phyloP scores from a whole-genome alignment of 2,113 vertebrate genomes.

The Dipodomys stephensi region DNA sequence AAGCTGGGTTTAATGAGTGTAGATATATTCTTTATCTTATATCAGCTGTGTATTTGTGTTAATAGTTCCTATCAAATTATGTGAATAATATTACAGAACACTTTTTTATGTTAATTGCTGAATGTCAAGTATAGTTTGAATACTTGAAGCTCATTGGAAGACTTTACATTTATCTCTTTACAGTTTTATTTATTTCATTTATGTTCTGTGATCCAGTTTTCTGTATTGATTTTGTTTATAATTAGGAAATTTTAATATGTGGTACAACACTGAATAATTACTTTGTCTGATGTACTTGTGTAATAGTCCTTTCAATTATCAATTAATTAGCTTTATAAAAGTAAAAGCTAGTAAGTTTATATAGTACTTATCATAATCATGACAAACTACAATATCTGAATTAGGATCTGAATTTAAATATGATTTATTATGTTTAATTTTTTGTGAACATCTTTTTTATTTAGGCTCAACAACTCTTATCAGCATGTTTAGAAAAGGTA shows the following conservation, averaged over 20 bases:
- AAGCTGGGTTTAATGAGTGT: neutral
- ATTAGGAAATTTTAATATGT: constrained; percentile 27
- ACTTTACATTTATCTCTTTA: constrained; percentile 27
- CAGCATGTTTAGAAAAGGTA: constrained; percentile 97
- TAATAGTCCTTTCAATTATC: neutral
- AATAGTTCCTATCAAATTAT: constrained; percentile 1
- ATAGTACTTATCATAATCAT: neutral
- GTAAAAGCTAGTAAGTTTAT: constrained; percentile 30
- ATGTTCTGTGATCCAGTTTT: constrained; percentile 16
- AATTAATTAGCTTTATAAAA: constrained; percentile 45
- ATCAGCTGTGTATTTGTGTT: neutral
- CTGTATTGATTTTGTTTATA: constrained; percentile 25
- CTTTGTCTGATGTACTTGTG: constrained; percentile 33
- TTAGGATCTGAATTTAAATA: constrained; percentile 16
- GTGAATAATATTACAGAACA: neutral
- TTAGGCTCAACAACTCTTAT: constrained; percentile 97
- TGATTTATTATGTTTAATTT: constrained; percentile 46
- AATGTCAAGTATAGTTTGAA: neutral
- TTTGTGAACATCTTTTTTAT: constrained; percentile 62
- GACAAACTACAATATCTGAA: constrained; percentile 26
- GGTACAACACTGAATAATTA: constrained; percentile 9
- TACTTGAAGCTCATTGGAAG: neutral
- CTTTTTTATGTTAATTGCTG: neutral
- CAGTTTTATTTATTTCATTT: neutral
- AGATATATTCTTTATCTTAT: neutral